phyloP scores from a whole-genome alignment of 2,797 vertebrate species.

The Anguilla pacifica region DNA sequence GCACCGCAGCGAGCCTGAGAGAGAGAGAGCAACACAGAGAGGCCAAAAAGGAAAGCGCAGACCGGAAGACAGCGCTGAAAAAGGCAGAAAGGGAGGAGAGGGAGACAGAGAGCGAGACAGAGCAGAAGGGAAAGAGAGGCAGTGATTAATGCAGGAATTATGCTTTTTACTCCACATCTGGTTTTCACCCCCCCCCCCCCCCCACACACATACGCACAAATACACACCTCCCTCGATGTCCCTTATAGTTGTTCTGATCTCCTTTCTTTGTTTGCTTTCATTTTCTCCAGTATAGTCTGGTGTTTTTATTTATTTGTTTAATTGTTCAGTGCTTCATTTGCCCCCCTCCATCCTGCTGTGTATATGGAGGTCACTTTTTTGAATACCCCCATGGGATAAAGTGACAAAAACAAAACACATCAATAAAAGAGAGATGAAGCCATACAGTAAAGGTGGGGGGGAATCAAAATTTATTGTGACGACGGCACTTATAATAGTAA shows the following conservation, averaged over 20 bases:
- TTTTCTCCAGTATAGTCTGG: neutral
- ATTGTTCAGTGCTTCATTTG: neutral
- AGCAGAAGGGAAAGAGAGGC: neutral
- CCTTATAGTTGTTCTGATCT: neutral
- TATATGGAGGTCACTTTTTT: neutral
- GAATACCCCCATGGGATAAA: neutral
- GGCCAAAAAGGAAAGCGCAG: neutral
- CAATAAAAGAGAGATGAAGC: neutral
- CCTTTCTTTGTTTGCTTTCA: too few species aligned
- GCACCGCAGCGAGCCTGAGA: neutral
- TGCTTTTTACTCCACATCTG: neutral
- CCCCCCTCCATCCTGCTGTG: neutral
- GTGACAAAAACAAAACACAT: neutral
- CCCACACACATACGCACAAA: neutral
- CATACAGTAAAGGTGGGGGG: neutral
- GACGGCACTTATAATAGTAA: too few species aligned
- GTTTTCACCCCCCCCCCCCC: neutral
- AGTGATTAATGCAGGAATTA: neutral
- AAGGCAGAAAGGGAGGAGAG: neutral
- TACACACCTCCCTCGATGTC: neutral
- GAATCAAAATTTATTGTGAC: neutral
- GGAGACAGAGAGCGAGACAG: neutral
- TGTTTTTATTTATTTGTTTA: neutral
- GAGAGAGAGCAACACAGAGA: neutral
- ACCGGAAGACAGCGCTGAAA: neutral